Evolutionary conservation across 2,888 invertebrate genomes (phyloP).

Genomic region (Lumbricus terrestris): DNA sequence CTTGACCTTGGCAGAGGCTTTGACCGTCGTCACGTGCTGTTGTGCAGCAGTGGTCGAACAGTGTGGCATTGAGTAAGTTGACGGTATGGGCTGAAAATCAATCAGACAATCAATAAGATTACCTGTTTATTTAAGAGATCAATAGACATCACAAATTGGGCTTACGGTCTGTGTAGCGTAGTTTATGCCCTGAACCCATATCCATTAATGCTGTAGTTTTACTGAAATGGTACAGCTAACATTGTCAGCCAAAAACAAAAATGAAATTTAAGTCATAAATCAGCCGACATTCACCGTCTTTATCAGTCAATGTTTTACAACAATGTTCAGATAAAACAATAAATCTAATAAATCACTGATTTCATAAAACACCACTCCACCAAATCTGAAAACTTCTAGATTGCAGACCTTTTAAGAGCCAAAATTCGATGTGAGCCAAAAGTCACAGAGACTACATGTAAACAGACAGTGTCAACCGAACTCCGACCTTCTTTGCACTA

Average conservation of each 20-base stretch:
- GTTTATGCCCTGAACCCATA: too few relatives aligned
- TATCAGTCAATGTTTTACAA: not conserved
- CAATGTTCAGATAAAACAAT: too few relatives aligned
- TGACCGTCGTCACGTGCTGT: conserved; percentile 71
- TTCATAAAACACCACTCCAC: not conserved
- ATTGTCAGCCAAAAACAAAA: not conserved
- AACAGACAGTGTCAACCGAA: too few relatives aligned
- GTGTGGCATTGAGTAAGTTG: not conserved
- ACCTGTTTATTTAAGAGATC: too few relatives aligned
- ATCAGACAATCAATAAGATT: too few relatives aligned
- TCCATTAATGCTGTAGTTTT: too few relatives aligned
- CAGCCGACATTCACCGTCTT: not conserved
- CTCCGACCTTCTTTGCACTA: too few relatives aligned
- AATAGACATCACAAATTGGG: too few relatives aligned
- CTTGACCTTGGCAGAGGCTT: conserved; percentile 80
- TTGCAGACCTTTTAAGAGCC: too few relatives aligned
- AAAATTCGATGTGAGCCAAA: too few relatives aligned
- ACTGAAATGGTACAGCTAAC: not conserved
- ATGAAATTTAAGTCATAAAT: not conserved
- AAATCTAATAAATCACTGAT: not conserved
- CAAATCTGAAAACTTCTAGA: not conserved
- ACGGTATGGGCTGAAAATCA: not conserved
- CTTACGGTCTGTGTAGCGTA: too few relatives aligned
- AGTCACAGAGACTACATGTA: too few relatives aligned
- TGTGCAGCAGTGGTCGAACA: conserved; percentile 29